Base-by-base conservation (phyloP, 37 sponge, comb jelly and placozoan species). In the Beroe forskalii region DNA sequence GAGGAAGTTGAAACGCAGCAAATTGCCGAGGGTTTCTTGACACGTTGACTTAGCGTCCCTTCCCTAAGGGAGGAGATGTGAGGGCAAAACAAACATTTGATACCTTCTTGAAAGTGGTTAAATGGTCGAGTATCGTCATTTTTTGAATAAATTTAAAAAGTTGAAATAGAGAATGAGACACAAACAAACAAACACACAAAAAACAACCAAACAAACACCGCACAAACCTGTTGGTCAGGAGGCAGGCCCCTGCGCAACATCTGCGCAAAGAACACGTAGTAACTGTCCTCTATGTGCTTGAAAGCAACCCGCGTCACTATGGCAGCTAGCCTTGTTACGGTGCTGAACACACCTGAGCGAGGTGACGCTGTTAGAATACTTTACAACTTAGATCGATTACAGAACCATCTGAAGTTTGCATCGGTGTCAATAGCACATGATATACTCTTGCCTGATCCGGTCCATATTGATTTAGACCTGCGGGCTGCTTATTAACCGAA, bases 261-360 rank as follows among this genome's bases (percentile, higher is more conserved):
- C 32, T 66, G 69, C 37, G 99, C 93, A 92, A 98, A 98, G 83
- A 93, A 98, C 17, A 98, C 90, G 40, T 93, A 93, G 89, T 95
- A 98, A 41, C 95, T 98, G 67, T 98, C 99, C 40, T 98, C 99
- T 42, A 98, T 80, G 19, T 97, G 99, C 41, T 92, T 89, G 91
- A 98, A 98, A 37, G 95, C 90, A 61, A 98, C 95, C 0, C 99
- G 89, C 9, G 95, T 94, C 22, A 93, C 96, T 48, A 98, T 72
- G 0, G 99, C 95, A 36, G 96, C 95, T 0, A 98, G 95, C 44
- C 96, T 95, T 60, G 94, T 92, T 89, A 98, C 93, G 61, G 93
- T 67, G 44, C 95, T 94, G 91, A 93, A 98, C 12, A 96, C 69
- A 17, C 95, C 95, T 95, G 43, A 48, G n/a, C n/a, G n/a, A n/a